Evolutionary conservation across 2,797 vertebrate species (phyloP).

Genomic region (Notoglanidium macrostoma): DNA sequence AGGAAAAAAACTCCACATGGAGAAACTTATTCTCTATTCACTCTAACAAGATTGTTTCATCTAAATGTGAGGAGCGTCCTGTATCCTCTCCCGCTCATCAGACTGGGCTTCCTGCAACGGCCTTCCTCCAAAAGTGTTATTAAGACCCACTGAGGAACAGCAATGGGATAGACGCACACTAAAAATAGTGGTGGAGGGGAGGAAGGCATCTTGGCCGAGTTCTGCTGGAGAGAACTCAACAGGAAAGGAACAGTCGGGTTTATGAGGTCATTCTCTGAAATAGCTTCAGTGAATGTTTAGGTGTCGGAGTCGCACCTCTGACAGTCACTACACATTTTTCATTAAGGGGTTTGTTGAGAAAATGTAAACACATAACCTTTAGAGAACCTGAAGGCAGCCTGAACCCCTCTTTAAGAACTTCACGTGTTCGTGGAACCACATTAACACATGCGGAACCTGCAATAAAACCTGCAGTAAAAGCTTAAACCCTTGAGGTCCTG

Average conservation of each 20-base stretch:
- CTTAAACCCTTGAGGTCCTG: slow-evolving; percentile 13
- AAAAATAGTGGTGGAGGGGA: slow-evolving; percentile 66
- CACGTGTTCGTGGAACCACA: not conserved
- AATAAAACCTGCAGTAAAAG: slow-evolving; percentile 39
- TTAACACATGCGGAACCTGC: slow-evolving; percentile 15
- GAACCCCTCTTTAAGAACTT: slow-evolving; percentile 26
- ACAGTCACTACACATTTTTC: slow-evolving; percentile 59
- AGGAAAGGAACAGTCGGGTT: slow-evolving; percentile 72
- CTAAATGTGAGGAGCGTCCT: slow-evolving; percentile 13
- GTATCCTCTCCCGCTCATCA: slow-evolving; percentile 40
- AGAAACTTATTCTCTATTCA: not conserved
- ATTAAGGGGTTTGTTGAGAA: slow-evolving; percentile 41
- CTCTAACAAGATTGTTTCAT: slow-evolving; percentile 14
- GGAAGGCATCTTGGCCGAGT: slow-evolving; percentile 56
- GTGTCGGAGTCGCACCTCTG: slow-evolving; percentile 43
- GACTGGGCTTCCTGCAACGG: slow-evolving; percentile 54
- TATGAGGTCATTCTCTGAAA: slow-evolving; percentile 70
- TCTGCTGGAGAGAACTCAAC: slow-evolving; percentile 57
- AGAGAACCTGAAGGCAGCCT: not conserved
- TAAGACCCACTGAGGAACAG: slow-evolving; percentile 51
- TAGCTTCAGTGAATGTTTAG: slow-evolving; percentile 60
- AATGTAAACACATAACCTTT: not conserved
- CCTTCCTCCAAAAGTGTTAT: slow-evolving; percentile 57
- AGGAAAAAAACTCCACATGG: not conserved
- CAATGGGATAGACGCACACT: slow-evolving; percentile 55